These are phyloP conservation scores for Drosophila biarmipes DNA, from an alignment of 1,140 invertebrate genomes.

Conservation along the genomic window DNA sequence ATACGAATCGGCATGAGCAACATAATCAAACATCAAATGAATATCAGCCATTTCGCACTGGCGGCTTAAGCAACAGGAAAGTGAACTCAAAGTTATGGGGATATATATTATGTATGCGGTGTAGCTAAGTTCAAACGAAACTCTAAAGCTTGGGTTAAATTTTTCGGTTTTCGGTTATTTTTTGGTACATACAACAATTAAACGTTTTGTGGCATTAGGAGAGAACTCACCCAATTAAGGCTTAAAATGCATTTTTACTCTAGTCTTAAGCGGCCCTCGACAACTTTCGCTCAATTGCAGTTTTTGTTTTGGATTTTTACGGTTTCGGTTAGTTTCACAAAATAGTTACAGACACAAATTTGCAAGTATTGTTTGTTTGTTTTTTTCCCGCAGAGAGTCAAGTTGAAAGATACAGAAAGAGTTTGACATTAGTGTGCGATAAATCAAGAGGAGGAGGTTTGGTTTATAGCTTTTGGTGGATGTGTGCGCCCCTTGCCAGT, in stretches of 20 bases:
- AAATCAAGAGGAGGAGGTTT: constrained; percentile 40
- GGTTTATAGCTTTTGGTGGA: constrained; percentile 20
- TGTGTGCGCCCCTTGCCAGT: constrained; percentile 31
- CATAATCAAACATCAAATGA: constrained; percentile 6
- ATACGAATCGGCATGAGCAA: constrained; percentile 13
- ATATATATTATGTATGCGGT: constrained; percentile 19
- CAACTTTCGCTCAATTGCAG: constrained; percentile 77
- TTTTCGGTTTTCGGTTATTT: constrained; percentile 32
- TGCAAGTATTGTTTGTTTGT: constrained; percentile 47
- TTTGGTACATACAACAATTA: constrained; percentile 63
- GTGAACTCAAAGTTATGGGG: constrained; percentile 28
- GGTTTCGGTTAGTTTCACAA: constrained; percentile 53
- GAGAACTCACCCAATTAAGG: constrained; percentile 78
- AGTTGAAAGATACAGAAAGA: constrained; percentile 82
- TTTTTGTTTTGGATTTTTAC: constrained; percentile 46
- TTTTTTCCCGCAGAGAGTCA: constrained; percentile 69
- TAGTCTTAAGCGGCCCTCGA: constrained; percentile 77
- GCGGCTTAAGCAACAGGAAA: constrained; percentile 22
- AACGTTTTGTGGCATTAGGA: constrained; percentile 51
- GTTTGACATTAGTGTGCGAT: constrained; percentile 79
- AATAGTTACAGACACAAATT: constrained; percentile 55
- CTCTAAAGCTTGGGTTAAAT: constrained; percentile 51
- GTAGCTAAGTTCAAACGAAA: constrained; percentile 45
- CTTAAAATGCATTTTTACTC: constrained; percentile 75
- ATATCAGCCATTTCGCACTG: constrained; percentile 16